phyloP scores from a whole-genome alignment of 2,113 vertebrate species.

The Xyliphius kryptos region DNA sequence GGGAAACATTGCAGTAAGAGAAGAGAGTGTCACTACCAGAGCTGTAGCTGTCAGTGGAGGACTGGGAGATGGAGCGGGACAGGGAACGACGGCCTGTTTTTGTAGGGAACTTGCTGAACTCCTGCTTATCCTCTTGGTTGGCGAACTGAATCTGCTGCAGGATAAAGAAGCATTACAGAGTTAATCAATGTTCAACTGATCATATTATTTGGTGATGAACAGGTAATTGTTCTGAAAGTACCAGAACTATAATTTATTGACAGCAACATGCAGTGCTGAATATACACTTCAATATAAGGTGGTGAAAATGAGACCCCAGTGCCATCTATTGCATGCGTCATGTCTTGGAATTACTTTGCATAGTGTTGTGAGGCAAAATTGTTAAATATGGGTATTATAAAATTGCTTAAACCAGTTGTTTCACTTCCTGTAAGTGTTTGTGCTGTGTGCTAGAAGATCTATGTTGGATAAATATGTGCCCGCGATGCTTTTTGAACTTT shows the following conservation, averaged over 20 bases:
- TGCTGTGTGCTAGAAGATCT: not conserved
- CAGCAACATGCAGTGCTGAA: too few relatives aligned
- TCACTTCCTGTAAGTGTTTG: not conserved
- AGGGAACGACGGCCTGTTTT: conserved; percentile 91
- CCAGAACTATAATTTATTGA: not conserved
- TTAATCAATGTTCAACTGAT: conserved; percentile 8
- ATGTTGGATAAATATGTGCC: too few relatives aligned
- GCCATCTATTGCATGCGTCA: too few relatives aligned
- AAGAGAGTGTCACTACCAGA: conserved; percentile 69
- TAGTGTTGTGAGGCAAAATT: not conserved
- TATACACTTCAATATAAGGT: too few relatives aligned
- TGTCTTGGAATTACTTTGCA: too few relatives aligned
- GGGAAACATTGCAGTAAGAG: too few relatives aligned
- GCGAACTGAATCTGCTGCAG: conserved; percentile 91
- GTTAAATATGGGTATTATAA: too few relatives aligned
- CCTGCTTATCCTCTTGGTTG: conserved; percentile 89
- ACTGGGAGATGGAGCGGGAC: conserved; percentile 95
- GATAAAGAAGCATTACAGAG: conserved; percentile 5
- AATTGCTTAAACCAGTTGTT: too few relatives aligned
- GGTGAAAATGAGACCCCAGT: too few relatives aligned
- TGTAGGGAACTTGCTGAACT: conserved; percentile 93
- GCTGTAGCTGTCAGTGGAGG: conserved; percentile 98
- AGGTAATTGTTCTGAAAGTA: conserved; percentile 7
- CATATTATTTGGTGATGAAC: conserved; percentile 11
- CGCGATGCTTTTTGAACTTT: too few relatives aligned